Evolutionary conservation across 2,113 vertebrate species (phyloP).

Genomic region (Hypocryptadius cinnamomeus): DNA sequence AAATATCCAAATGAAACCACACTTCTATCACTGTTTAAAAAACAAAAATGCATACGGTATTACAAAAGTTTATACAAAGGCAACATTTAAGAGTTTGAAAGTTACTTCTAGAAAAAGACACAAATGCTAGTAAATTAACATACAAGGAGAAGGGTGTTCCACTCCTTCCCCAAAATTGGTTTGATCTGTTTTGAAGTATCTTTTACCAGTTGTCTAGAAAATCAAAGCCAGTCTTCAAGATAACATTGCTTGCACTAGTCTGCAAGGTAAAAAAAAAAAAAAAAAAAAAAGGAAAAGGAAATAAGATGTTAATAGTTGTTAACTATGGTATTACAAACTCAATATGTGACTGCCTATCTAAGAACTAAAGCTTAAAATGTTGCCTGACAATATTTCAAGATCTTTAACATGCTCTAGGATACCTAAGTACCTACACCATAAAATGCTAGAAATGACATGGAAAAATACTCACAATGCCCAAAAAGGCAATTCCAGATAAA

Average conservation of each 20-base stretch:
- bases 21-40: conserved; percentile 67
- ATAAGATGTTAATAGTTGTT: not conserved
- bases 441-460: not conserved
- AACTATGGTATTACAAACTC: not conserved
- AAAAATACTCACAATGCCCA: not conserved
- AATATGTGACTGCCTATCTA: not conserved
- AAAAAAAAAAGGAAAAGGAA: not conserved
- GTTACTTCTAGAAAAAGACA: conserved; percentile 56
- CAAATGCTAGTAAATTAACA: conserved; percentile 49
- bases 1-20: conserved; percentile 53
- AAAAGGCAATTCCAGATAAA: not conserved
- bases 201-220: conserved; percentile 99
- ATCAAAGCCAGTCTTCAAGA: conserved; percentile 98
- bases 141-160: not conserved
- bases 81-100: conserved; percentile 60
- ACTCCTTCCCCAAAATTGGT: not conserved
- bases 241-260: conserved; percentile 82
- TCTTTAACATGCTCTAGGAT: not conserved
- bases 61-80: conserved; percentile 71
- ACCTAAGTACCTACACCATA: not conserved
- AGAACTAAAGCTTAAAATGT: not conserved
- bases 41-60: conserved; percentile 44
- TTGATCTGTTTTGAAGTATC: not conserved
- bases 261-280: conserved; percentile 38
- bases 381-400: not conserved